Base-by-base conservation (phyloP, 1,140 invertebrate genomes). In the Leptinotarsa texana region DNA sequence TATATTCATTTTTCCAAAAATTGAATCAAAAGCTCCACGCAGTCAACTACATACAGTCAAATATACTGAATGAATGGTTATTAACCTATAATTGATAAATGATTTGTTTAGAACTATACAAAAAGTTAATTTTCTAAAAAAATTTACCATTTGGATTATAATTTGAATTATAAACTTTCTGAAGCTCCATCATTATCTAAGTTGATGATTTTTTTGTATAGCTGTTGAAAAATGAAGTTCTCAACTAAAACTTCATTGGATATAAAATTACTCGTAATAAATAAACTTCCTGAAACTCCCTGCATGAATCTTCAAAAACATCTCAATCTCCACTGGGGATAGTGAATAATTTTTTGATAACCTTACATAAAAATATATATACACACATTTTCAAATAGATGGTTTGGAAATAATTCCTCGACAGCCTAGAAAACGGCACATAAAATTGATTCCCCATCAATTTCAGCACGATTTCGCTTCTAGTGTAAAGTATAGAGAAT, bases 1-100 rank as follows among this genome's bases (percentile, higher is more conserved):
- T 87, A 91, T 90, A 88, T 91, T 91, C 93, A 94, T 95, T 87
- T 90, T 91, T 82, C 70, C 62, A 67, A 69, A 71, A 67, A 78
- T 63, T 51, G 70, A 70, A 47, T 67, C 49, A 80, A 79, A 81
- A 82, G 76, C 75, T 80, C 78, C 79, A 80, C 81, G 81, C 79
- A 81, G 75, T 75, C 76, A 79, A 74, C 57, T 75, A 77, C 21
- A n/a, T n/a, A n/a, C n/a, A n/a, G n/a, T n/a, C n/a, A 27, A 27
- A 27, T 27, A 2, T 33, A 42, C 33, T 42, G 8, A 42, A 42
- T 42, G 0, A 42, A 42, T 42, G 33, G 8, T 11, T 42, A 11
- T 3, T 42, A 42, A 11, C 33, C 6, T 42, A 42, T 8, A 11
- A 11, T 42, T 42, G 33, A 42, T 11, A 11, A 11, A 42, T 42